phyloP scores from a whole-genome alignment of 2,113 vertebrate genomes.

The Pomatostomus ruficeps region DNA sequence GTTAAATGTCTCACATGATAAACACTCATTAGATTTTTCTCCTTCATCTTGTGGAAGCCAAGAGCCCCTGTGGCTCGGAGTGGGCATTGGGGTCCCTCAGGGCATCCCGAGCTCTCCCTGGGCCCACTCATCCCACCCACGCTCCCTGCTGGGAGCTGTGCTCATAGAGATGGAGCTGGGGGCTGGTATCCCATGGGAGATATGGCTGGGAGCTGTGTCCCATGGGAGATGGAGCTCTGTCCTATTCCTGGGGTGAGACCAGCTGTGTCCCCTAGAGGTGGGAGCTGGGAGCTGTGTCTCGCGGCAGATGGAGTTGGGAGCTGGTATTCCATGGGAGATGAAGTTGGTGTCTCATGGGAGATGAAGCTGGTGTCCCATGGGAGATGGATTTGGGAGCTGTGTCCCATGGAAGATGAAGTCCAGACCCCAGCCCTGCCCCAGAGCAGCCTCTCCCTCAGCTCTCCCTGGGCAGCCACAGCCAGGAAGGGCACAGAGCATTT shows the following conservation, averaged over 20 bases:
- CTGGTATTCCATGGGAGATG: not conserved
- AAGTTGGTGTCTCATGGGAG: not conserved
- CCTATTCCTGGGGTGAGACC: too few species aligned
- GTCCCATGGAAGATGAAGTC: not conserved
- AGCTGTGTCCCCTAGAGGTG: too few species aligned
- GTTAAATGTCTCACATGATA: not conserved
- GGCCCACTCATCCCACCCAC: not conserved
- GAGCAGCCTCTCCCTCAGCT: not conserved
- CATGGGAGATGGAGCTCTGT: too few species aligned
- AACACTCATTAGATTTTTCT: not conserved
- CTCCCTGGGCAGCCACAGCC: not conserved
- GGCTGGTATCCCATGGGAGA: not conserved
- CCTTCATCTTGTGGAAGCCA: not conserved
- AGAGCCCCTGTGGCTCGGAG: not conserved
- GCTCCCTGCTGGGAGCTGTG: not conserved
- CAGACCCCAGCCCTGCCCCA: not conserved
- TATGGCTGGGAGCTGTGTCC: not conserved
- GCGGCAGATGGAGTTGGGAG: not conserved
- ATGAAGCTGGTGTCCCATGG: not conserved
- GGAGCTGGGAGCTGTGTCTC: not conserved
- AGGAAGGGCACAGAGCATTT: not conserved
- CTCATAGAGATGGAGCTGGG: not conserved
- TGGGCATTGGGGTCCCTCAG: not conserved
- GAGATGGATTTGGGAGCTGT: not conserved
- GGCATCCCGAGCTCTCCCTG: not conserved